Evolutionary conservation across 2,113 vertebrate genomes (phyloP).

Genomic region (Rhizomys pruinosus): DNA sequence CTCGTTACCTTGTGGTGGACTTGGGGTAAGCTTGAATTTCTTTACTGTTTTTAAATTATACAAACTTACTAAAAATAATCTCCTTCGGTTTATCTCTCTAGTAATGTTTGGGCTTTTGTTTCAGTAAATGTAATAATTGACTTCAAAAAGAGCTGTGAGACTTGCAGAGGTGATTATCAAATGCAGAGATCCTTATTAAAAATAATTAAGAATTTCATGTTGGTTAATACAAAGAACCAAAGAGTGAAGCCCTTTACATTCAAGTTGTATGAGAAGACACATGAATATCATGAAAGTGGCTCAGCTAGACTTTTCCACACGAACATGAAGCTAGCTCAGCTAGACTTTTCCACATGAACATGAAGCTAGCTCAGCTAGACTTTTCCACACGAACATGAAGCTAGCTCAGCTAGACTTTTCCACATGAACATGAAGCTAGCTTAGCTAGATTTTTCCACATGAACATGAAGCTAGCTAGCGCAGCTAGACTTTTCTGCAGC

Average conservation of each 20-base stretch:
- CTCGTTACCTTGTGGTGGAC: slow-evolving; percentile 89
- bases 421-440: too few species aligned
- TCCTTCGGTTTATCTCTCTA: slow-evolving; percentile 15
- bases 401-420: neutral
- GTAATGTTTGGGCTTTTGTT: neutral
- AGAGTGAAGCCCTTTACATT: neutral
- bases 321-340: neutral
- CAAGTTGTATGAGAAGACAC: neutral
- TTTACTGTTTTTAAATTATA: slow-evolving; percentile 42
- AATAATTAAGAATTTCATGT: slow-evolving; percentile 18
- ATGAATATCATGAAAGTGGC: neutral
- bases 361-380: neutral
- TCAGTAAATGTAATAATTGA: neutral
- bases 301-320: neutral
- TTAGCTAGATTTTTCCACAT: neutral
- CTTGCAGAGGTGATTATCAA: neutral
- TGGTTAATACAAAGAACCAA: neutral
- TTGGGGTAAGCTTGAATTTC: slow-evolving; percentile 86
- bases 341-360: neutral
- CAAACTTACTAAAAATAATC: neutral
- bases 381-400: too few species aligned
- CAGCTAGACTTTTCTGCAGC: neutral
- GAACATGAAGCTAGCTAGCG: too few species aligned
- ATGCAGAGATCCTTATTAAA: neutral
- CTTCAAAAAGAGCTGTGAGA: neutral